Evolutionary conservation across 2,888 invertebrate species (phyloP), one percentile per base, ranked within the genome.

Genomic region (Cryptus viduatorius): DNA sequence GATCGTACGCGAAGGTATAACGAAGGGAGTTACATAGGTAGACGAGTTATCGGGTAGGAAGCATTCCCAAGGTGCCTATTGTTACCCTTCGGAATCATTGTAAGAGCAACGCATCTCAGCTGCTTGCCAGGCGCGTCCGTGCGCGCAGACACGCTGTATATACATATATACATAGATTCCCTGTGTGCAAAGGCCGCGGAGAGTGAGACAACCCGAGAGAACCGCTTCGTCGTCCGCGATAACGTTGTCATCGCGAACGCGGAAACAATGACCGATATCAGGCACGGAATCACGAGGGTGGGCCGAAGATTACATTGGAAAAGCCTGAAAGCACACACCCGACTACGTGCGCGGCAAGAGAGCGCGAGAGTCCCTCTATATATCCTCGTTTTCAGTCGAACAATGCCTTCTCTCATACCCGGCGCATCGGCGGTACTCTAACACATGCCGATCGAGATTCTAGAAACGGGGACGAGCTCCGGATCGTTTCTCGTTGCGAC

Each of bases 211-310:
- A 12, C 19, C 59, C 29, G 68, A 67, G 19, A 24, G 46, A 37
- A 56, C 7, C 71, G 65, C 24, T 56, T 59, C 79, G 84, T 24
- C 65, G 75, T 16, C 59, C 59, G 69, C 73, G 84, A 86, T 86
- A 86, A 85, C 85, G 83, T 85, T 86, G 86, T 86, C 85, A 86
- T 85, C 72, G 68, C 50, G 80, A 80, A 77, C 80, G 56, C 76
- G 78, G 79, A 86, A 83, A 86, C 86, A 86, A 86, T 86, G 86
- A 85, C 83, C 79, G 85, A 79, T 86, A 86, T 86, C 86, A 77
- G 81, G 12, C 46, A 31, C 56, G 65, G 73, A 76, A 82, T 85
- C 85, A 77, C 50, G 46, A 64, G 80, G 72, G 46, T 50, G 80
- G 72, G 65, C 85, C 80, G 73, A 86, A 86, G 85, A 86, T 85